Evolutionary conservation across 2,888 invertebrate species (phyloP), one percentile per base, ranked within the genome.

Genomic region (Ophion obscuratus): DNA sequence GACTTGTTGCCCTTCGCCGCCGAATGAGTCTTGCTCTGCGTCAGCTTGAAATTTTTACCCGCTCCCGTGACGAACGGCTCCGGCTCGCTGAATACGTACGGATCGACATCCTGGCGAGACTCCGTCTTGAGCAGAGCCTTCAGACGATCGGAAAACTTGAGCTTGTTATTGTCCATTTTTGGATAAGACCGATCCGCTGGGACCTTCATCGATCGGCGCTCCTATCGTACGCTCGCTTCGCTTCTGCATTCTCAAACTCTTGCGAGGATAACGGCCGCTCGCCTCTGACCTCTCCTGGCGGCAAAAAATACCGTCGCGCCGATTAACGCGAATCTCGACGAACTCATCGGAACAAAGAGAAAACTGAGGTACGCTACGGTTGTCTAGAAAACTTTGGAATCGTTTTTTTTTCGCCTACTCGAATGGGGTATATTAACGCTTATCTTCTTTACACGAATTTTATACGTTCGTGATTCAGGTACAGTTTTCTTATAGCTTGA

Each of bases 51-150:
- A 78, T 90, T 92, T 88, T 92, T 84, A 24, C 80, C 77, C 17
- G 88, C 88, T 74, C 91, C 87, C 66, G 92, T 86, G 64, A 88
- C 86, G 47, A 93, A 91, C 61, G 93, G 92, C 88, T 94, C 94
- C 4, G 94, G 94, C 83, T 95, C 95, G 87, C 94, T 94, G 90
- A 95, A 95, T 81, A 95, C 93, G 86, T 95, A 95, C 2, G 95
- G 95, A 91, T 95, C 95, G 83, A 94, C 94, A 87, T 93, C 92
- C 86, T 93, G 92, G 57, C 92, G 92, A 53, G 92, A 87, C 83
- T 94, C 94, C 57, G 92, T 92, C 91, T 94, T 94, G 59, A 94
- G 91, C 80, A 95, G 90, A 81, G 94, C 94, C 89, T 94, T 94
- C 79, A 94, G 90, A 83, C 94, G 93, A 89, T 95, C 95, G 61